Percentiles rank a stretch among this genome's conserved stretches.
Evolutionary conservation across 1,140 invertebrate genomes (phyloP).

Genomic region (Anthonomus grandis): DNA sequence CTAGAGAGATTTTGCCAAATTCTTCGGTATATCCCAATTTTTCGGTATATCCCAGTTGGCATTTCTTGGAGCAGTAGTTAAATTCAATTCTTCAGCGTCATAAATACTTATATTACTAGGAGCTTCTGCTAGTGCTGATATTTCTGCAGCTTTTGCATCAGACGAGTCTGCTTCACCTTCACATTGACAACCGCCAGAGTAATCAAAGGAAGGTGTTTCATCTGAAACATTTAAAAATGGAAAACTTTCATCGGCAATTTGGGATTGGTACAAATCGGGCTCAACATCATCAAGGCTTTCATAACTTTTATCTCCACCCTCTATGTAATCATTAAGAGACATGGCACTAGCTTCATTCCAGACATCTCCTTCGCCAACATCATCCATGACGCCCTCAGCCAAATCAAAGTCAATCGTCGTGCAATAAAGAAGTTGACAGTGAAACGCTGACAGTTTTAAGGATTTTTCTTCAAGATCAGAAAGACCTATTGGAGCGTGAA

Average conservation of each 20-base stretch:
- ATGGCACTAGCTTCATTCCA: slow-evolving; percentile 12
- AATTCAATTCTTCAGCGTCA: slow-evolving; percentile 16
- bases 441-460: too few species aligned
- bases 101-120: slow-evolving; percentile 8
- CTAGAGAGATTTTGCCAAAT: slow-evolving; percentile 11
- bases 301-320: not conserved
- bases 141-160: not conserved
- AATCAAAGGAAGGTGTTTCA: too few species aligned
- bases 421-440: too few species aligned
- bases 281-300: not conserved
- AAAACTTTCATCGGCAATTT: not conserved
- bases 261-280: not conserved
- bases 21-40: too few species aligned
- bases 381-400: slow-evolving; percentile 6
- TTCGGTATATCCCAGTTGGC: slow-evolving; percentile 7
- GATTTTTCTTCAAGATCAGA: too few species aligned
- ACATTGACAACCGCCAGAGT: too few species aligned
- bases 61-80: slow-evolving; percentile 14
- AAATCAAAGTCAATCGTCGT: too few species aligned
- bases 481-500: slow-evolving; percentile 24
- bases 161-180: not conserved
- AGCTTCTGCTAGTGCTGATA: slow-evolving; percentile 1
- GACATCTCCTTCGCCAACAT: slow-evolving; percentile 1
- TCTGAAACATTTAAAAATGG: not conserved
- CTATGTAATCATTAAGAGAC: not conserved